Base-by-base conservation (phyloP, 2,888 invertebrate genomes). In the Melieria picta region DNA sequence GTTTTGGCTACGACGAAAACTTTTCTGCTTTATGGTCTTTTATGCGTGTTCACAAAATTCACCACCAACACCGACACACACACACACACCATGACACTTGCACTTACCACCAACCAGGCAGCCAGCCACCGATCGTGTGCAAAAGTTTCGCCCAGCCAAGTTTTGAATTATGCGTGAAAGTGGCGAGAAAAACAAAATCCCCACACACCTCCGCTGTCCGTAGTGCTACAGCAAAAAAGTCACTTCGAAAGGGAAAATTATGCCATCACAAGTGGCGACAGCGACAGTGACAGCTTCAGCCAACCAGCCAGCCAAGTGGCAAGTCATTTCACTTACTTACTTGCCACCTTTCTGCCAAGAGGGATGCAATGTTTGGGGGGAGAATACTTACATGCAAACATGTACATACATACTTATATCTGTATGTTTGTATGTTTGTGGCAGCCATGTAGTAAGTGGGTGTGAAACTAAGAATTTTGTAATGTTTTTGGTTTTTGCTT, bases 81-180 rank as follows among this genome's bases (percentile, higher is more conserved):
- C 2, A 3, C 30, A 30, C 3, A 30, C 30, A 30, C 1, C 1
- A 30, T 30, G 30, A 30, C 30, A 30, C 30, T 30, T 30, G 30
- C 30, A 30, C 30, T 30, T 30, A 30, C 30, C 30, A 30, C 30
- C 30, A 30, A 30, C 30, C 30, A 30, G 30, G 30, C 2, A 30
- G 30, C 30, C 30, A 30, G 30, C 30, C 30, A 30, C 30, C 66
- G 68, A 65, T 77, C 76, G 77, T 79, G 77, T 78, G 81, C 80
- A 81, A 84, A 83, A 83, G 81, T 84, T 83, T 82, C 77, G 74
- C 78, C 80, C 47, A 48, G 63, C 79, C 79, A 83, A 84, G 82
- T 83, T 83, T 84, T 83, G 82, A 83, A 80, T 84, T 84, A 83
- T 83, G 83, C 82, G 84, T 81, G 80, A 81, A 81, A 83, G 83